Conservation (phyloP, 2,113 vertebrate genomes). For the Leucopsar rothschildi region DNA sequence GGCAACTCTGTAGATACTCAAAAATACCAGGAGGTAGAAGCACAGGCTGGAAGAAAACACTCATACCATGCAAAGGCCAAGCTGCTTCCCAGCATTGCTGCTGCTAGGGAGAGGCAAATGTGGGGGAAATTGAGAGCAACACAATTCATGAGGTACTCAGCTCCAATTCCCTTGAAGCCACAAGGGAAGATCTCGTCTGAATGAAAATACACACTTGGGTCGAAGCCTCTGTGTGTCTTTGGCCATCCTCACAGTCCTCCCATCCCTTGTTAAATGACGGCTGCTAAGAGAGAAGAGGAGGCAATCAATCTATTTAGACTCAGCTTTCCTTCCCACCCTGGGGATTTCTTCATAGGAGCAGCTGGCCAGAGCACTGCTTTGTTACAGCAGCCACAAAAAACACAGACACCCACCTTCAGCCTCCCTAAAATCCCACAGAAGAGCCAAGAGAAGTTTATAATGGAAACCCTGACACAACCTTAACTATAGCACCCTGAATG, state of each 20-base stretch:
- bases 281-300: neutral
- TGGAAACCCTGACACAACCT: constrained; percentile 47
- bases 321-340: neutral
- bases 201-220: neutral
- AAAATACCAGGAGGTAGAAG: neutral
- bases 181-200: neutral
- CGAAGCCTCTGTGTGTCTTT: neutral
- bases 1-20: neutral
- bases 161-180: neutral
- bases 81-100: neutral
- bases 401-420: neutral
- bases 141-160: neutral
- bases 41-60: neutral
- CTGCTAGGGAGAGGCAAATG: neutral
- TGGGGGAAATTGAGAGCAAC: neutral
- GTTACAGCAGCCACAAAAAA: constrained; percentile 20
- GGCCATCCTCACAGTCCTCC: neutral
- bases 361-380: constrained; percentile 27
- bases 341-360: neutral
- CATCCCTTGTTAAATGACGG: neutral
- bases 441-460: constrained; percentile 50
- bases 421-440: constrained; percentile 5
- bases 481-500: constrained; percentile 59
- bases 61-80: neutral
- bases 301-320: neutral